Conservation (phyloP, 2,797 vertebrate species). For the Pseudomugil tenellus region DNA sequence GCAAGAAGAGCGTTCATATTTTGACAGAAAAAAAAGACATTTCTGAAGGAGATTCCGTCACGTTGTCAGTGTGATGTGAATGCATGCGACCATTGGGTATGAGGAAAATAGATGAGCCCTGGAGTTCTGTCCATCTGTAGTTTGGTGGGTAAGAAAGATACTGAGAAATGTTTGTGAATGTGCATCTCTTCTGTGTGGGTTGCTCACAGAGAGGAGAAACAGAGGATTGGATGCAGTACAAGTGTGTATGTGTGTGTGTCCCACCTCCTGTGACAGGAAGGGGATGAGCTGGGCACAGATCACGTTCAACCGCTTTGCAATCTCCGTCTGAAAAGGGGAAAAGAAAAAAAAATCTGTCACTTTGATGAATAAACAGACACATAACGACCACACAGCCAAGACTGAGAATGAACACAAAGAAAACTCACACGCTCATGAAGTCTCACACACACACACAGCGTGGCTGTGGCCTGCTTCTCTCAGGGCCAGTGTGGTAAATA, state of each 20-base stretch:
- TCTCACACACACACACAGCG: slow-evolving; percentile 25
- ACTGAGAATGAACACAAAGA: slow-evolving; percentile 43
- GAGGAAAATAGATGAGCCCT: slow-evolving; percentile 27
- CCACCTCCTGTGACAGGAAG: slow-evolving; percentile 88
- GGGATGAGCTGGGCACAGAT: slow-evolving; percentile 88
- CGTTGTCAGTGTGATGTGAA: slow-evolving; percentile 7
- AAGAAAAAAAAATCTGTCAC: slow-evolving; percentile 58
- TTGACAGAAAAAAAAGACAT: neutral
- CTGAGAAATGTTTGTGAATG: slow-evolving; percentile 32
- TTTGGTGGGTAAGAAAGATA: slow-evolving; percentile 19
- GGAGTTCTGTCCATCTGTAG: slow-evolving; percentile 47
- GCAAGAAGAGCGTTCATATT: neutral
- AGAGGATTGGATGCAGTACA: slow-evolving; percentile 26
- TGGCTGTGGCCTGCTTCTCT: slow-evolving; percentile 64
- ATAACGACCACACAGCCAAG: slow-evolving; percentile 31
- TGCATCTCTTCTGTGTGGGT: slow-evolving; percentile 40
- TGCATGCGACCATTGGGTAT: slow-evolving; percentile 17
- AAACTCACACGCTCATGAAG: slow-evolving; percentile 17
- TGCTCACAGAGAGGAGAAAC: slow-evolving; percentile 44
- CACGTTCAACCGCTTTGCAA: slow-evolving; percentile 87
- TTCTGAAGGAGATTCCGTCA: neutral
- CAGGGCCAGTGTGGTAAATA: slow-evolving; percentile 82
- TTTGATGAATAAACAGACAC: slow-evolving; percentile 65
- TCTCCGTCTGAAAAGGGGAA: slow-evolving; percentile 84
- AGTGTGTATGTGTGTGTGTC: slow-evolving; percentile 34